Percentiles rank a stretch among this genome's conserved stretches.
phyloP scores from a whole-genome alignment of 2,797 vertebrate genomes.

The Leucoraja ocellata region DNA sequence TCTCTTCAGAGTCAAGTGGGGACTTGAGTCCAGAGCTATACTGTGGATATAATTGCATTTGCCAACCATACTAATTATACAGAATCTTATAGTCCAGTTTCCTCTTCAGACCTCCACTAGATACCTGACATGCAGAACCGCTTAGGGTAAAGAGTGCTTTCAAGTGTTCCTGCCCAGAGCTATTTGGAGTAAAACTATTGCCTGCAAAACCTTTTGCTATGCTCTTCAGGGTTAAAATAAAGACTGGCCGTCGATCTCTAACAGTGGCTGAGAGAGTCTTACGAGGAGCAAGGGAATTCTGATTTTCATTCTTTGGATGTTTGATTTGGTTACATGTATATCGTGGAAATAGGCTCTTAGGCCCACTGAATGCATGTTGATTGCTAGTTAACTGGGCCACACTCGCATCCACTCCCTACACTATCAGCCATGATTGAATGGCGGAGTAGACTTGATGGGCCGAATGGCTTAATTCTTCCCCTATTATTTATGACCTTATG shows the following conservation, averaged over 20 bases:
- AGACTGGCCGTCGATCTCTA: not conserved
- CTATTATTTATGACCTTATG: too few species aligned
- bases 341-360: too few species aligned
- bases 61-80: not conserved
- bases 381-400: too few species aligned
- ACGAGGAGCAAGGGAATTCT: too few species aligned
- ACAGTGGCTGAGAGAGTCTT: not conserved
- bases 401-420: too few species aligned
- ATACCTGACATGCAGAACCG: not conserved
- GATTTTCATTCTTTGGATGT: not conserved
- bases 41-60: not conserved
- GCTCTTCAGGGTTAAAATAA: not conserved
- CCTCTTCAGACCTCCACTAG: not conserved
- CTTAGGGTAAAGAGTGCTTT: not conserved
- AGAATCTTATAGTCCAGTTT: not conserved
- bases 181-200: not conserved
- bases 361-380: too few species aligned
- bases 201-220: not conserved
- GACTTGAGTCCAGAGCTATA: not conserved
- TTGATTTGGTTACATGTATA: too few species aligned
- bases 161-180: not conserved
- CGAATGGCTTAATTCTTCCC: too few species aligned
- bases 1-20: not conserved
- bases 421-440: too few species aligned
- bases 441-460: too few species aligned